These are phyloP conservation scores for Thunnus maccoyii DNA, from an alignment of 2,113 vertebrate genomes.

Conservation along the genomic window DNA sequence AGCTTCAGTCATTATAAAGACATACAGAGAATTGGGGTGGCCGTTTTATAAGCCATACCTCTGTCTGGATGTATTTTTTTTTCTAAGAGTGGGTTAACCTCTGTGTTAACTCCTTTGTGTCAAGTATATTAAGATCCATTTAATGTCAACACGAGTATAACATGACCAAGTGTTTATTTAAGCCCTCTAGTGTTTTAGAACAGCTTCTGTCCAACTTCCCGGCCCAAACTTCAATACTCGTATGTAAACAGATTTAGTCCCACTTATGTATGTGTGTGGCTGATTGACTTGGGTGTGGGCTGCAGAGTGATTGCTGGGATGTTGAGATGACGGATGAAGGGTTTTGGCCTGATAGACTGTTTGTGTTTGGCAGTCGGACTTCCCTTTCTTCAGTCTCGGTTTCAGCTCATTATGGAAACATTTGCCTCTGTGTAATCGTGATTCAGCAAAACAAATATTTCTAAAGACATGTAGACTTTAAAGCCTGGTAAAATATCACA, in stretches of 20 bases:
- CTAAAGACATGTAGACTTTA: neutral
- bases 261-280: slow-evolving; percentile 4
- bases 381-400: slow-evolving; percentile 3
- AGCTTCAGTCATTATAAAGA: slow-evolving; percentile 41
- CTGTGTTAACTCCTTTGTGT: slow-evolving; percentile 23
- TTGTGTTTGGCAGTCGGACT: neutral
- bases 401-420: slow-evolving; percentile 1
- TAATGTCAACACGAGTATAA: slow-evolving; percentile 31
- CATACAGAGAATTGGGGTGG: slow-evolving; percentile 13
- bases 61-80: slow-evolving; percentile 27
- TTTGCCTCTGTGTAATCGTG: neutral
- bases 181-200: neutral
- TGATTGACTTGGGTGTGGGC: slow-evolving; percentile 2
- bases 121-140: slow-evolving; percentile 28
- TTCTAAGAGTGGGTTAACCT: slow-evolving; percentile 36
- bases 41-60: slow-evolving; percentile 22
- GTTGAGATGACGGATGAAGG: slow-evolving; percentile 38
- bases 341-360: slow-evolving; percentile 1
- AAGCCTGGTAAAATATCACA: neutral
- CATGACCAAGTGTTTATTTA: slow-evolving; percentile 41
- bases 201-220: neutral
- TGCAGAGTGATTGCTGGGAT: neutral
- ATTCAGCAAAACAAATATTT: neutral
- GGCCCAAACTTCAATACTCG: slow-evolving; percentile 1
- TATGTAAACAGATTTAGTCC: slow-evolving; percentile 21